Evolutionary conservation across 2,888 invertebrate genomes (phyloP).

Genomic region (Drosophila koepferae): DNA sequence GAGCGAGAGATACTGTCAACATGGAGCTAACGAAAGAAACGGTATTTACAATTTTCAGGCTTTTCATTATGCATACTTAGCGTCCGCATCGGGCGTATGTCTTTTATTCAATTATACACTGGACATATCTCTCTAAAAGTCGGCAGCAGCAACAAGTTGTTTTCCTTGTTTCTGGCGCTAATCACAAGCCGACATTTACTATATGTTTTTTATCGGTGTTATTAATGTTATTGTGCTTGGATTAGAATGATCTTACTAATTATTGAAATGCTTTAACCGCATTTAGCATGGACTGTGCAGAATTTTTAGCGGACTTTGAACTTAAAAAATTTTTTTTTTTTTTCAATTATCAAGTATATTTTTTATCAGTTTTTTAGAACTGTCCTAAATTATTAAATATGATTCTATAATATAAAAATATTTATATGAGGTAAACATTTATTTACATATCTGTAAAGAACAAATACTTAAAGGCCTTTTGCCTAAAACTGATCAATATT

Average conservation of each 20-base stretch:
- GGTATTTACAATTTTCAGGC: conserved; percentile 79
- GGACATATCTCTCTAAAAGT: conserved; percentile 5
- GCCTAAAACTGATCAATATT: too few relatives aligned
- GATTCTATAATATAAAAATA: neutral
- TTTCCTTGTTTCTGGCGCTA: conserved; percentile 27
- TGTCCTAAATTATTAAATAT: neutral
- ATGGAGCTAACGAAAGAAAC: conserved; percentile 83
- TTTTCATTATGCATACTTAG: conserved; percentile 59
- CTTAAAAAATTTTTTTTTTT: neutral
- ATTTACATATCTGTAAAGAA: too few relatives aligned
- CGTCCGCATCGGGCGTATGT: conserved; percentile 12
- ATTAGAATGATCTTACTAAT: conserved; percentile 23
- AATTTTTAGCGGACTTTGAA: neutral
- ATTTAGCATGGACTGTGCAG: conserved; percentile 5
- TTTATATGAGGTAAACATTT: too few relatives aligned
- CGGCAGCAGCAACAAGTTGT: conserved; percentile 36
- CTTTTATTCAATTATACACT: neutral
- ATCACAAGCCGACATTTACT: conserved; percentile 48
- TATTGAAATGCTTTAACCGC: conserved; percentile 3
- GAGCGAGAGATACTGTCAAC: conserved; percentile 25
- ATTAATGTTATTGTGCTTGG: conserved; percentile 20
- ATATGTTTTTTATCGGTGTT: conserved; percentile 30
- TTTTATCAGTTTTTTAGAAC: neutral
- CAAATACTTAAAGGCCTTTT: too few relatives aligned
- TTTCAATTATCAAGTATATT: neutral